Base-by-base conservation (phyloP, 2,797 vertebrate species). In the Lepilemur ruficaudatus region DNA sequence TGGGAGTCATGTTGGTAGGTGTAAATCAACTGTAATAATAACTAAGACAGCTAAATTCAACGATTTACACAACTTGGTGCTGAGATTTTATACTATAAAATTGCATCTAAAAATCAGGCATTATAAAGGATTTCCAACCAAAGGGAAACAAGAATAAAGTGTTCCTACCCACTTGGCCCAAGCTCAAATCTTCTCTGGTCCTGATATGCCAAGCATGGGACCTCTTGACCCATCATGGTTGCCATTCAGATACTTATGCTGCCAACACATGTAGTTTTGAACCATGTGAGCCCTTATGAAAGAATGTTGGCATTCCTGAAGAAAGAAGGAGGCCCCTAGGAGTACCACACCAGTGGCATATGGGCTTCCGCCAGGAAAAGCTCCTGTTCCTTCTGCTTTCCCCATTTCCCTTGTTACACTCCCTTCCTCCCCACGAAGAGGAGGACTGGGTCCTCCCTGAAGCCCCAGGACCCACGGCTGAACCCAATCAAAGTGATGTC, bases 61-160 rank as follows among this genome's bases (percentile, higher is more conserved):
- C 18, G 20, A 75, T 22, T 65, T 86, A 32, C 3, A 22, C 43
- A 89, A 86, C 28, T 81, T 57, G 32, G 18, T 81, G 38, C 28
- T 57, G 59, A 81, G 9, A 61, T 52, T 81, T 85, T 63, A 89
- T 22, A 76, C 38, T 48, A n/a, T 22, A 79, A 93, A 93, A 67
- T 32, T 73, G 5, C 23, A 93, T 17, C 22, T 23, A 14, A 61
- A 83, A 91, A 43, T 57, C 38, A 87, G 23, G 20, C 23, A 12
- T 61, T 70, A 50, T 43, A 35, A 65, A 93, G 28, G 7, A 17
- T 79, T 48, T 52, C 86, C 22, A 65, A 80, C 15, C 67, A 91
- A 72, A 73, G 14, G 18, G 48, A 78, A 82, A 55, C 7, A 61
- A 22, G 57, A 92, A 72, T 22, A 85, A 83, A 63, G 46, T 22